Evolutionary conservation across 2,888 invertebrate species (phyloP).

Genomic region (Agrotis puta): DNA sequence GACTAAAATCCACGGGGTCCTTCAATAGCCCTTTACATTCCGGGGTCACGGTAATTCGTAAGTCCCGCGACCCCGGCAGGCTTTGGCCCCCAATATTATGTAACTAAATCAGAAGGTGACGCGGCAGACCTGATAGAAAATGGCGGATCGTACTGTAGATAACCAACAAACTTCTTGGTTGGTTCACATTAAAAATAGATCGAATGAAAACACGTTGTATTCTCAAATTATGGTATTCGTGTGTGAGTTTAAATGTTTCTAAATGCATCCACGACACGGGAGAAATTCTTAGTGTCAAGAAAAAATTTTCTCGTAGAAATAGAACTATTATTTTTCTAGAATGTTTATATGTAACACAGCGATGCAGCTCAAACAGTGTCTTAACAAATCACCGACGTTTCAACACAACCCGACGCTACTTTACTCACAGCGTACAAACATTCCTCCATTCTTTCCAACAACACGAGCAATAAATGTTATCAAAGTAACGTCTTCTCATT

Average conservation of each 20-base stretch:
- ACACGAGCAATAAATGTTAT: constrained; percentile 55
- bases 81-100: too few relatives aligned
- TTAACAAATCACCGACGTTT: constrained; percentile 8
- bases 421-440: constrained; percentile 17
- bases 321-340: not conserved
- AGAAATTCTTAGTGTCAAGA: too few relatives aligned
- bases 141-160: not conserved
- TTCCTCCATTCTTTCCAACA: constrained; percentile 42
- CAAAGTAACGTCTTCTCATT: constrained; percentile 56
- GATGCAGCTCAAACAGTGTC: not conserved
- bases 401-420: not conserved
- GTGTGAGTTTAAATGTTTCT: too few relatives aligned
- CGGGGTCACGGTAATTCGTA: too few relatives aligned
- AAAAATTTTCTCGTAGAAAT: not conserved
- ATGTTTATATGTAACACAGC: not conserved
- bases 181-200: too few relatives aligned
- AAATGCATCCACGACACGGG: too few relatives aligned
- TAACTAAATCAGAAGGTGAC: not conserved
- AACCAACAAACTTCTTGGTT: not conserved
- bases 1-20: too few relatives aligned
- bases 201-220: not conserved
- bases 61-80: too few relatives aligned
- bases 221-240: too few relatives aligned
- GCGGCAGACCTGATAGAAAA: not conserved
- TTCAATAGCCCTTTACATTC: too few relatives aligned